Conservation (phyloP, 2,888 invertebrate species). For the Diogma glabrata region DNA sequence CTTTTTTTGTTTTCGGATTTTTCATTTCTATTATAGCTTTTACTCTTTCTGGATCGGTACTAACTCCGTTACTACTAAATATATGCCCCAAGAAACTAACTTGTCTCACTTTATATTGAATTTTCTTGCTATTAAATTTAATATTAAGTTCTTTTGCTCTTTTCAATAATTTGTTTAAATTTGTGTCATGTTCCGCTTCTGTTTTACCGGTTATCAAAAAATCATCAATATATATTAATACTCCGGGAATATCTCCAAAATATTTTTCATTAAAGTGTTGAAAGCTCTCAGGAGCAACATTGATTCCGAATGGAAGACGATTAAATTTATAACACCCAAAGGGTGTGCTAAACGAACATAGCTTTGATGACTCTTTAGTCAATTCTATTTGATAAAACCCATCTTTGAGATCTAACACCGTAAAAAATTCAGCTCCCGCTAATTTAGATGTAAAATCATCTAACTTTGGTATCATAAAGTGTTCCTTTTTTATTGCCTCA, state of each 20-base stretch:
- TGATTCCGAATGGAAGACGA: neutral
- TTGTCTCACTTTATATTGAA: slow-evolving; percentile 13
- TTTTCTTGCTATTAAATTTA: slow-evolving; percentile 14
- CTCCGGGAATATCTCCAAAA: neutral
- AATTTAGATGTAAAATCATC: too few species aligned
- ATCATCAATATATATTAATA: slow-evolving; percentile 16
- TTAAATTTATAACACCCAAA: neutral
- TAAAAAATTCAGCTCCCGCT: too few species aligned
- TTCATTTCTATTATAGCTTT: slow-evolving; percentile 9
- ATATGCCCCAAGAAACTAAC: slow-evolving; percentile 16
- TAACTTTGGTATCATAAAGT: too few species aligned
- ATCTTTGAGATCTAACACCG: too few species aligned
- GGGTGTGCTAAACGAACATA: neutral
- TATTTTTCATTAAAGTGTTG: neutral
- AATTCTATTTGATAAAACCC: too few species aligned
- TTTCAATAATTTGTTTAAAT: slow-evolving; percentile 12
- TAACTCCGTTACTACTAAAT: slow-evolving; percentile 9
- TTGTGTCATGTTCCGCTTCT: slow-evolving; percentile 14
- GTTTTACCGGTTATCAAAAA: slow-evolving; percentile 13
- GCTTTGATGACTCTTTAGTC: too few species aligned
- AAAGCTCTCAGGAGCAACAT: neutral
- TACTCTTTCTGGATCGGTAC: neutral
- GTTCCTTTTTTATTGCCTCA: too few species aligned
- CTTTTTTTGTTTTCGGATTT: too few species aligned
- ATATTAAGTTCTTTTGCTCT: slow-evolving; percentile 12